Evolutionary conservation across 2,113 vertebrate genomes (phyloP).

Genomic region (Mungos mungo): DNA sequence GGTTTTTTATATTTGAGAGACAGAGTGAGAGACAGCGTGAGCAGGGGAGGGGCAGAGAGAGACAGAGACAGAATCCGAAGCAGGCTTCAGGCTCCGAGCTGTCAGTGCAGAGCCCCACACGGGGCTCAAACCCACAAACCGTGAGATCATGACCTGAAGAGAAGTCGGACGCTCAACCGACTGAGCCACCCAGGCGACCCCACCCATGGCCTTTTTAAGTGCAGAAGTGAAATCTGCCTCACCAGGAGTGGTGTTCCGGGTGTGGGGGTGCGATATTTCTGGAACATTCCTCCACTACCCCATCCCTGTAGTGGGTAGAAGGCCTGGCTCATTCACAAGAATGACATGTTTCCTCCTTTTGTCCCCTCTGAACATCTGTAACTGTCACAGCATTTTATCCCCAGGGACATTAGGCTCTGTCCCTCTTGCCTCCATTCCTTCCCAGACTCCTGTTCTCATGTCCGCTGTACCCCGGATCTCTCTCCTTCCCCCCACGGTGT

Average conservation of each 20-base stretch:
- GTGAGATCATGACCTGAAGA: no score
- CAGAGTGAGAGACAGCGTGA: background rate
- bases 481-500: background rate
- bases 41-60: background rate
- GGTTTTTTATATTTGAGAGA: no score
- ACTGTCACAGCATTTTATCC: background rate
- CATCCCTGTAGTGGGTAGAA: background rate
- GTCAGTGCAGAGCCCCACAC: background rate
- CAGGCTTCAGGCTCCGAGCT: no score
- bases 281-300: background rate
- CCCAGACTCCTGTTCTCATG: background rate
- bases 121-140: background rate
- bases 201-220: background rate
- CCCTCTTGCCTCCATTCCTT: background rate
- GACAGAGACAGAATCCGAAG: background rate
- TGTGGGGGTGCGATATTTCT: background rate
- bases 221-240: background rate
- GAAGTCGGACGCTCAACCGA: background rate
- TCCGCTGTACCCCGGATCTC: background rate
- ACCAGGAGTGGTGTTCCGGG: background rate
- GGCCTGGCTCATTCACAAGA: background rate
- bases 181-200: background rate
- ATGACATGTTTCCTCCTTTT: background rate
- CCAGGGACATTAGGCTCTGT: background rate
- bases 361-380: background rate